Evolutionary conservation across 1,140 invertebrate genomes (phyloP).

Genomic region (Chrysoperla carnea): DNA sequence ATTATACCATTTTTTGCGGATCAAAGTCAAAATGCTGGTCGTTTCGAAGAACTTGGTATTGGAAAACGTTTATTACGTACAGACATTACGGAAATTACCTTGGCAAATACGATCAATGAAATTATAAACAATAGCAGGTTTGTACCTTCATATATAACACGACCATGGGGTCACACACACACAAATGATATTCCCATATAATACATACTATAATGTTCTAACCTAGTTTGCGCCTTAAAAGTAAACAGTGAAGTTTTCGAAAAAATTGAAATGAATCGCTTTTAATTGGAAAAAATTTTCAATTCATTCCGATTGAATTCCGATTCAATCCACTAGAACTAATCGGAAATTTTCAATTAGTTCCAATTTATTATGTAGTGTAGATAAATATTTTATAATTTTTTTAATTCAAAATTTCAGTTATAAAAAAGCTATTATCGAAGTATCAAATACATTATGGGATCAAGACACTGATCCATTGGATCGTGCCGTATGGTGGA

Average conservation of each 20-base stretch:
- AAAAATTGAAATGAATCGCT: too few relatives aligned
- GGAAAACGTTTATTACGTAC: conserved; percentile 13
- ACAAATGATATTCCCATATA: too few relatives aligned
- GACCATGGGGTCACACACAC: too few relatives aligned
- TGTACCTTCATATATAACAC: too few relatives aligned
- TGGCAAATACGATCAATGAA: conserved; percentile 12
- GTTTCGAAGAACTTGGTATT: conserved; percentile 13
- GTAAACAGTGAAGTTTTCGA: too few relatives aligned
- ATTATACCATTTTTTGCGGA: conserved; percentile 22
- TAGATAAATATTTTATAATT: too few relatives aligned
- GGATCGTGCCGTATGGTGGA: conserved; percentile 23
- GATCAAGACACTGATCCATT: conserved; percentile 19
- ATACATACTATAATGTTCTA: neutral
- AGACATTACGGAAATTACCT: conserved; percentile 12
- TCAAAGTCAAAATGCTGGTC: conserved; percentile 12
- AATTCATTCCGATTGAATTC: too few relatives aligned
- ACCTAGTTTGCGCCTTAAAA: too few relatives aligned
- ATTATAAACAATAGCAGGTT: conserved; percentile 6
- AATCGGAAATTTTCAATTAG: too few relatives aligned
- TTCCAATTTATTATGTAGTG: too few relatives aligned
- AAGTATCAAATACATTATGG: conserved; percentile 4
- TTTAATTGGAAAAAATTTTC: too few relatives aligned
- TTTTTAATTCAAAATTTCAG: neutral
- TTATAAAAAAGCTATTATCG: neutral
- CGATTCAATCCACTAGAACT: too few relatives aligned